These are phyloP conservation scores for Disparrhopalites patrizii DNA, from an alignment of 2,888 invertebrate species.

Conservation along the genomic window DNA sequence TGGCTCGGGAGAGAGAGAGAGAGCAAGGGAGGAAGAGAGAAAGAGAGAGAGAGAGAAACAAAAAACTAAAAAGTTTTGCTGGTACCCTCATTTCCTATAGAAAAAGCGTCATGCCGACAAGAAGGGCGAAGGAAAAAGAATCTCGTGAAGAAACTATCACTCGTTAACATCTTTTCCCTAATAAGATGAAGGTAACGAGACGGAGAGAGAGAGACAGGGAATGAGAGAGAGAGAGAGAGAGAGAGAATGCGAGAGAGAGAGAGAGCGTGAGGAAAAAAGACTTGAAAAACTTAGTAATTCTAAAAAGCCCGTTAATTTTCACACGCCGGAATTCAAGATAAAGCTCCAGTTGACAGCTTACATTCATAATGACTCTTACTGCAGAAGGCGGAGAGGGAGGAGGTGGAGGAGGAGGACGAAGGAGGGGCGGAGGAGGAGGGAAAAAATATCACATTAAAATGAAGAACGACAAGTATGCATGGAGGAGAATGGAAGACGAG, in stretches of 20 bases:
- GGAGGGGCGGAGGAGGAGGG: too few species aligned
- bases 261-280: conserved; percentile 8
- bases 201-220: not conserved
- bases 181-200: conserved; percentile 2
- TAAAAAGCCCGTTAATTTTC: conserved; percentile 44
- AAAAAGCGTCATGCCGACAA: too few species aligned
- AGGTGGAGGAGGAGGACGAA: too few species aligned
- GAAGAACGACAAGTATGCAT: conserved; percentile 4
- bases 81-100: too few species aligned
- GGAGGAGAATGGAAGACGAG: not conserved
- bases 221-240: not conserved
- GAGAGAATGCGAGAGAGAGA: not conserved
- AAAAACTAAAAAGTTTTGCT: too few species aligned
- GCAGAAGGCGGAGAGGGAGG: too few species aligned
- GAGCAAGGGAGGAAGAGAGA: too few species aligned
- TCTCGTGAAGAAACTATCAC: not conserved
- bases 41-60: not conserved
- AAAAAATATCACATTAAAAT: conserved; percentile 33
- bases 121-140: too few species aligned
- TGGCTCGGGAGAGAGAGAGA: too few species aligned
- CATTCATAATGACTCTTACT: conserved; percentile 37
- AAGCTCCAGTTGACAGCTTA: conserved; percentile 39
- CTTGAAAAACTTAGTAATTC: conserved; percentile 30
- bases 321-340: conserved; percentile 47
- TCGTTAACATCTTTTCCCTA: conserved; percentile 5